Percentiles rank a stretch among this genome's conserved stretches.
phyloP scores from a whole-genome alignment of 2,797 vertebrate species.

The Orientallactaga sibirica region DNA sequence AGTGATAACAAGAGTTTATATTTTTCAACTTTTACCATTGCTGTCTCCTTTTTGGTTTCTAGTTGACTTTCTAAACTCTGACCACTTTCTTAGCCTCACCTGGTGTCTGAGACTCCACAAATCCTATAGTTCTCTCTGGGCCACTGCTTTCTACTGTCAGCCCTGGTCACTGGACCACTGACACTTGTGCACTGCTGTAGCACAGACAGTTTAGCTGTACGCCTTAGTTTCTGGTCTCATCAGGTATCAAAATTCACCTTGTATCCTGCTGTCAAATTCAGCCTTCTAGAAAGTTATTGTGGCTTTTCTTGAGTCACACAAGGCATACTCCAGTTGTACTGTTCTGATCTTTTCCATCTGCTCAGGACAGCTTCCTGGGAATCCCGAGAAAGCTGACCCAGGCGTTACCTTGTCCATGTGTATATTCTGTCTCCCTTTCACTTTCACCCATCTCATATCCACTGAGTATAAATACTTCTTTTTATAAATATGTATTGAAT shows the following conservation, averaged over 20 bases:
- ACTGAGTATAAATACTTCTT: constrained; percentile 23
- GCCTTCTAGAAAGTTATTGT: constrained; percentile 6
- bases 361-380: not conserved
- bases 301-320: not conserved
- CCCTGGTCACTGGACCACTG: not conserved
- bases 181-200: not conserved
- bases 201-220: not conserved
- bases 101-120: not conserved
- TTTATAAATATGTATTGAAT: not conserved
- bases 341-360: not conserved
- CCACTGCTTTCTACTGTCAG: not conserved
- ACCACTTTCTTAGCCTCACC: not conserved
- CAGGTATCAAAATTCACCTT: constrained; percentile 49
- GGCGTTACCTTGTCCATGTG: not conserved
- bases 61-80: not conserved
- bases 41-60: not conserved
- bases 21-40: not conserved
- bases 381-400: not conserved
- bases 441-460: not conserved
- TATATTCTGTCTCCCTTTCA: not conserved
- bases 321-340: not conserved
- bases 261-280: constrained; percentile 38
- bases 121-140: not conserved
- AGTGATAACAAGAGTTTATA: not conserved
- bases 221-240: not conserved